These are phyloP conservation scores for Baccha elongata DNA, from an alignment of 2,888 invertebrate genomes.

Conservation along the genomic window DNA sequence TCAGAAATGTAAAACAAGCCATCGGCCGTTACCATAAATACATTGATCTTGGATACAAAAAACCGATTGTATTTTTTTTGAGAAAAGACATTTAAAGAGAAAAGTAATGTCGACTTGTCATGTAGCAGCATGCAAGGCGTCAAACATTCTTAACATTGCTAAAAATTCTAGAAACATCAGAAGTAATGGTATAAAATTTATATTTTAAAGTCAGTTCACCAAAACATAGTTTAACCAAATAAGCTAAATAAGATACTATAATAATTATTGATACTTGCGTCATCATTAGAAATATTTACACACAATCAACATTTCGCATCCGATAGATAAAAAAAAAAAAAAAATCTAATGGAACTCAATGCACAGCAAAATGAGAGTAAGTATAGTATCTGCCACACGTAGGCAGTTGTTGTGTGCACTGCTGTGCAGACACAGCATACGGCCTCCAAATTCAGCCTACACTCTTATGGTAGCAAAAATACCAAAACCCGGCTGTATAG, in stretches of 20 bases:
- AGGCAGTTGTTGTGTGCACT: constrained; percentile 19
- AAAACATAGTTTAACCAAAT: neutral
- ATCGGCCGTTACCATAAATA: no score
- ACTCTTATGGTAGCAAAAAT: constrained; percentile 37
- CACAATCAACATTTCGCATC: constrained; percentile 19
- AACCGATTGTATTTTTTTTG: no score
- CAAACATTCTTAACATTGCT: no score
- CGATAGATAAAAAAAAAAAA: constrained; percentile 35
- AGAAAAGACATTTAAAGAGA: no score
- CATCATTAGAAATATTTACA: constrained; percentile 17
- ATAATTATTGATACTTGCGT: constrained; percentile 25
- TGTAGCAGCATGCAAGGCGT: no score
- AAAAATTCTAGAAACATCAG: no score
- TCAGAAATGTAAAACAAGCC: no score
- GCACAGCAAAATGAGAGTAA: constrained; percentile 38
- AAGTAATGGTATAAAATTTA: no score
- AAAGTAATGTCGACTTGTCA: no score
- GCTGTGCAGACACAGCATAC: neutral
- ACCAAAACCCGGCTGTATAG: constrained; percentile 37
- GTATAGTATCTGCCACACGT: constrained; percentile 19
- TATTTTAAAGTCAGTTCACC: no score
- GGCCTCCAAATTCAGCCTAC: constrained; percentile 69
- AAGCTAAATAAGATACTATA: neutral
- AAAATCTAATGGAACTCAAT: constrained; percentile 50
- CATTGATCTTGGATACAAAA: no score